Conservation (phyloP, 30 jellyfish, hydroid and myxozoan species). For the Turritopsis dohrnii region DNA sequence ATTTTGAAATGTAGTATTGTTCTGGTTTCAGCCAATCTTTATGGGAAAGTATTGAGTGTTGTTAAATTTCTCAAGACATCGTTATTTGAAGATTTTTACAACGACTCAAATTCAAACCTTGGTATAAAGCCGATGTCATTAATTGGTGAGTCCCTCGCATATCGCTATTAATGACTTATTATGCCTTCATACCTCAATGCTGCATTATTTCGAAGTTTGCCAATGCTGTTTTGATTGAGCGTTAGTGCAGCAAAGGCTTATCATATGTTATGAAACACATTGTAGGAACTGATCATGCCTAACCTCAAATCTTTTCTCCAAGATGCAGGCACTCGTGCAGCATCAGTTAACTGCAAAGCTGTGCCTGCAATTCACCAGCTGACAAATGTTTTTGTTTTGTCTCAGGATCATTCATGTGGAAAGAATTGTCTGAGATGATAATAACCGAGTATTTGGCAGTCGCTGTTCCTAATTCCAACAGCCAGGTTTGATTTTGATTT, state of each 20-base stretch:
- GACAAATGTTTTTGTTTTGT: neutral
- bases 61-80: slow-evolving; percentile 18
- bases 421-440: slow-evolving; percentile 61
- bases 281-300: no score
- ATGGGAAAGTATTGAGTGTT: slow-evolving; percentile 24
- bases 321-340: no score
- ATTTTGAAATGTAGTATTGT: neutral
- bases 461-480: slow-evolving; percentile 61
- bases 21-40: slow-evolving; percentile 18
- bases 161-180: no score
- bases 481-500: slow-evolving; percentile 43
- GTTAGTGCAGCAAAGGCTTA: no score
- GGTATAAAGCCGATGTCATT: slow-evolving; percentile 25
- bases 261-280: no score
- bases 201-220: no score
- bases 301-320: no score
- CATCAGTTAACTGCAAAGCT: no score
- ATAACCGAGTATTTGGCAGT: slow-evolving; percentile 61
- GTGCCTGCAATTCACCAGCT: no score
- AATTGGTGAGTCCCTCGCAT: slow-evolving; percentile 17
- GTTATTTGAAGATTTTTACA: slow-evolving; percentile 20
- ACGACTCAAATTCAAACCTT: neutral
- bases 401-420: slow-evolving; percentile 68
- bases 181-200: no score
- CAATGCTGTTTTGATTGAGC: no score